Percentiles rank a stretch among this genome's conserved stretches.
Conservation (phyloP, 2,113 vertebrate species). For the Neogale vison region DNA sequence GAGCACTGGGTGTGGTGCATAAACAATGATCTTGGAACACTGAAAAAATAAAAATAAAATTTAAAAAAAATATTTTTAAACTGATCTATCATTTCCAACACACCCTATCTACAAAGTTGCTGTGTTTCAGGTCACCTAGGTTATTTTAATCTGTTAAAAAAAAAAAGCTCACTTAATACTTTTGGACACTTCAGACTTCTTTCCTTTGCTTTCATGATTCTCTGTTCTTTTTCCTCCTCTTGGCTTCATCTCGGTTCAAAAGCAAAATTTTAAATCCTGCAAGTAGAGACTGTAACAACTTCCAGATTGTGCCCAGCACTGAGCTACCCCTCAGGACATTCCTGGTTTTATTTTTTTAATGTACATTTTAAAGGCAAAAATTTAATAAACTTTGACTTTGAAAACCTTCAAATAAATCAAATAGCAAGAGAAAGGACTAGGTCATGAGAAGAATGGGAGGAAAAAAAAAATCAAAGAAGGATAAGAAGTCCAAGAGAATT, state of each 20-base stretch:
- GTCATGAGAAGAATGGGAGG: background rate
- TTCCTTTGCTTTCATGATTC: constrained; percentile 10
- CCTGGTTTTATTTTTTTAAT: constrained; percentile 29
- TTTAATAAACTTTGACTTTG: constrained; percentile 20
- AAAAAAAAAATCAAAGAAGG: background rate
- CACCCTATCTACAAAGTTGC: background rate
- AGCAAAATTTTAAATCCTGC: constrained; percentile 43
- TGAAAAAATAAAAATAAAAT: too few relatives aligned
- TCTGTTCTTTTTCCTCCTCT: background rate
- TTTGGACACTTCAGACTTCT: constrained; percentile 18
- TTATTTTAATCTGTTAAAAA: constrained; percentile 40
- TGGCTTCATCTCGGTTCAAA: constrained; percentile 42
- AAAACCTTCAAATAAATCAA: constrained; percentile 26
- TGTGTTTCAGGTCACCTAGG: background rate
- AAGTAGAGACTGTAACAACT: constrained; percentile 49
- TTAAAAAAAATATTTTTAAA: background rate
- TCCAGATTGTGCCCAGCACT: background rate
- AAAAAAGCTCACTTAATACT: background rate
- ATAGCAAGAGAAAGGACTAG: background rate
- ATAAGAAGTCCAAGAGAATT: background rate
- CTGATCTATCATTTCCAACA: background rate
- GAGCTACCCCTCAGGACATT: background rate
- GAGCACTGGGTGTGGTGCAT: too few relatives aligned
- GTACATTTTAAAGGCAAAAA: constrained; percentile 34
- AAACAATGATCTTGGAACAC: too few relatives aligned